Base-by-base conservation (phyloP, 2,113 vertebrate species). In the Serinus canaria region DNA sequence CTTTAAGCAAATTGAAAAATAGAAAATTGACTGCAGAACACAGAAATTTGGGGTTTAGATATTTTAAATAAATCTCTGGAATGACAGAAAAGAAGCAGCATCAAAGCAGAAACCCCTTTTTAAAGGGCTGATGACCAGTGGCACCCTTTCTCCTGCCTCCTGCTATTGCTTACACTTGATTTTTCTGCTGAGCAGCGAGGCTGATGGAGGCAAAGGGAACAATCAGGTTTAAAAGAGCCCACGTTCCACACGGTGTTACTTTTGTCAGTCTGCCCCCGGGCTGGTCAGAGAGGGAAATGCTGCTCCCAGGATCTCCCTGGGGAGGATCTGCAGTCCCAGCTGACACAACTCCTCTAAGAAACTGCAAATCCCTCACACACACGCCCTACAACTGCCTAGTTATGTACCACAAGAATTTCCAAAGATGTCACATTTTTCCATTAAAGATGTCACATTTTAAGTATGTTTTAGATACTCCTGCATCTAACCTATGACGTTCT, bases 1-100 rank as follows among this genome's bases (percentile, higher is more conserved):
- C 87, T 64, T 90, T 63, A 90, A 93, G 41, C 31, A 60, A 97
- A 70, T 53, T 75, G 43, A 91, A 64, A 92, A 90, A 56, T 2
- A 82, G 9, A 83, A 85, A 92, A 74, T 6, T 79, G 59, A 79
- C 13, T 39, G 33, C 33, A 69, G 56, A 69, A 63, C 30, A 27
- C 46, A 17, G 22, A 43, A 69, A 84, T 41, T 80, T 80, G 17
- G 12, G 4, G 25, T 78, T 91, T 22, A 96, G 93, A 53, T 94
- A 92, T 30, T 93, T 89, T 44, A 78, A 91, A 85, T 69, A 88
- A 74, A 93, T 46, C 12, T 89, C 60, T 58, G 19, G 5, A 43
- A 41, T 7, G 49, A 43, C 11, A 62, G 95, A 95, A 83, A 37
- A 94, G 49, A 39, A 41, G 25, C 18, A 47, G 15, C 0, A 35